Evolutionary conservation across 2,797 vertebrate species (phyloP).

Genomic region (Prunella strophiata): DNA sequence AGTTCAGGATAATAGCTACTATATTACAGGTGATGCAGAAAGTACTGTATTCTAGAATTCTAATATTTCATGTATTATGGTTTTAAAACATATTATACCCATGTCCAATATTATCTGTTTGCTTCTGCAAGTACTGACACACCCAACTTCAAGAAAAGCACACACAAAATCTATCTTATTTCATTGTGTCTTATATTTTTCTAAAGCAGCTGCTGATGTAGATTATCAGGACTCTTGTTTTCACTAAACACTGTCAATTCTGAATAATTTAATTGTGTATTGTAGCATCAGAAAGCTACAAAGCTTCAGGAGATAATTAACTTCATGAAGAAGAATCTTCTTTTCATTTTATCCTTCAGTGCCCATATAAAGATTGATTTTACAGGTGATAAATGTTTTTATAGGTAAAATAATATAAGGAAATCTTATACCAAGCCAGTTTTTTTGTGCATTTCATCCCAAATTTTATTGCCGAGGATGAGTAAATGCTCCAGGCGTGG

Average conservation of each 20-base stretch:
- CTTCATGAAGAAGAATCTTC: neutral
- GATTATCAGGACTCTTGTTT: neutral
- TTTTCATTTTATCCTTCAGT: slow-evolving; percentile 49
- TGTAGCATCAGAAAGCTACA: neutral
- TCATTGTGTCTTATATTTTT: neutral
- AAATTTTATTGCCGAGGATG: neutral
- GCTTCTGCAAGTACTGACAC: neutral
- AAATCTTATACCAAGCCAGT: neutral
- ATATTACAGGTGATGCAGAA: neutral
- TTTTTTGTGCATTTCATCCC: neutral
- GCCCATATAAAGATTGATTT: slow-evolving; percentile 19
- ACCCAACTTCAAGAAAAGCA: neutral
- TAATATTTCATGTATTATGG: neutral
- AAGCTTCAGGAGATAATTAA: slow-evolving; percentile 19
- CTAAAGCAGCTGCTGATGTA: neutral
- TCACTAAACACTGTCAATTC: neutral
- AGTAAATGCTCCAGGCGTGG: neutral
- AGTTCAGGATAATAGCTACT: neutral
- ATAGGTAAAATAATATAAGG: neutral
- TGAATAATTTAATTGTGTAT: neutral
- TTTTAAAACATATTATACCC: neutral
- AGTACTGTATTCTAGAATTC: neutral
- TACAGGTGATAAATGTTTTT: neutral
- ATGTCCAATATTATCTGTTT: neutral
- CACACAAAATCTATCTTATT: neutral